Evolutionary conservation across 2,888 invertebrate species (phyloP).

Genomic region (Uloborus plumipes): DNA sequence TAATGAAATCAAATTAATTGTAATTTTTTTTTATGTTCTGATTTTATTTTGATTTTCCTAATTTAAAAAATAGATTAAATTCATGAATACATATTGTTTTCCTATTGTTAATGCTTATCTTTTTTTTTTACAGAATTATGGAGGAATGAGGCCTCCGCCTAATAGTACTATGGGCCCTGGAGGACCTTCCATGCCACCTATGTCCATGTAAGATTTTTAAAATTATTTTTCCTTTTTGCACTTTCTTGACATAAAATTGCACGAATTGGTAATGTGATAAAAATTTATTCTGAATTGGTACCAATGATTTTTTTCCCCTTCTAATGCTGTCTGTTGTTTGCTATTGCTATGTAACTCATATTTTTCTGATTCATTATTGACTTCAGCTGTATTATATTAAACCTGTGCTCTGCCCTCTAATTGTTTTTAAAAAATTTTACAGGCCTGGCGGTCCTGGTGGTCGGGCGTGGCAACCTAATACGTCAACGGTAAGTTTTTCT

Average conservation of each 20-base stretch:
- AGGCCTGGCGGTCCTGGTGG: constrained; percentile 77
- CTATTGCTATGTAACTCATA: background rate
- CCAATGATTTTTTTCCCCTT: background rate
- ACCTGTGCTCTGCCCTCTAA: background rate
- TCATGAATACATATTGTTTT: too few species aligned
- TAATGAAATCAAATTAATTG: too few species aligned
- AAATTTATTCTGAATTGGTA: background rate
- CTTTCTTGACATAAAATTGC: background rate
- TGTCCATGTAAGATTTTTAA: constrained; percentile 66
- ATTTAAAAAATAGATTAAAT: too few species aligned
- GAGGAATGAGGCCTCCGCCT: constrained; percentile 78
- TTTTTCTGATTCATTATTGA: background rate
- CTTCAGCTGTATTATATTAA: background rate
- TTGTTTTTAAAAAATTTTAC: background rate
- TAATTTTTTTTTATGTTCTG: too few species aligned
- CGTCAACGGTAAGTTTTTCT: constrained; percentile 79
- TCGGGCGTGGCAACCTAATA: constrained; percentile 86
- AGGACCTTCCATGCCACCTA: constrained; percentile 80
- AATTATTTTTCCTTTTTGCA: constrained; percentile 18
- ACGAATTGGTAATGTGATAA: background rate
- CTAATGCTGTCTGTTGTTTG: background rate
- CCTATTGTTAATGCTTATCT: background rate
- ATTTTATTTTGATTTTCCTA: too few species aligned
- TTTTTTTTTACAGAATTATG: constrained; percentile 69
- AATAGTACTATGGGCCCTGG: constrained; percentile 89